Evolutionary conservation across 2,797 vertebrate species (phyloP).

Genomic region (Phoeniculus purpureus): DNA sequence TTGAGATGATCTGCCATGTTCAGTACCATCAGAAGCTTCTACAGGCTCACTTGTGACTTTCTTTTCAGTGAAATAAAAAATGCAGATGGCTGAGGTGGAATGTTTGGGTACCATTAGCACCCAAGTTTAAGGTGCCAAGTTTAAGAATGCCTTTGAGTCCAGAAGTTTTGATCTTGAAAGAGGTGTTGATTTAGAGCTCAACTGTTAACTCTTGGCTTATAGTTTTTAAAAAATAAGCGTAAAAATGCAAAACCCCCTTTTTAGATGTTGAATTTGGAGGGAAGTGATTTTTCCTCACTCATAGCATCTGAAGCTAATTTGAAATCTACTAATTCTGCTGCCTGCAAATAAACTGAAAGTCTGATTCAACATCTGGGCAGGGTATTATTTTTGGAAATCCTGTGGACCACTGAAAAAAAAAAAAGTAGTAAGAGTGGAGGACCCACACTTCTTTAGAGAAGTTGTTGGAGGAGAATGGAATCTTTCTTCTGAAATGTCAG

Average conservation of each 20-base stretch:
- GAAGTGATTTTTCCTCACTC: slow-evolving; percentile 48
- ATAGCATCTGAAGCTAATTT: slow-evolving; percentile 72
- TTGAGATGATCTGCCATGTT: background rate
- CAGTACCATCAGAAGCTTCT: background rate
- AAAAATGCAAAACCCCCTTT: slow-evolving; percentile 2
- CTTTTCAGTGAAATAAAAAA: background rate
- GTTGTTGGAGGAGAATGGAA: slow-evolving; percentile 52
- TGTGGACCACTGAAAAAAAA: slow-evolving; percentile 32
- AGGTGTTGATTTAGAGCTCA: slow-evolving; percentile 5
- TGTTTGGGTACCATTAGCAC: background rate
- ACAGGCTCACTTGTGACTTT: background rate
- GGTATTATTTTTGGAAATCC: slow-evolving; percentile 76
- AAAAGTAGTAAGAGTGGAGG: background rate
- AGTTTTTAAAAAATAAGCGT: background rate
- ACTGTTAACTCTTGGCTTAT: background rate
- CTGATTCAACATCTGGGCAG: slow-evolving; percentile 60
- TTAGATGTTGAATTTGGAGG: slow-evolving; percentile 69
- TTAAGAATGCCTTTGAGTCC: slow-evolving; percentile 10
- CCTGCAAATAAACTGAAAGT: slow-evolving; percentile 71
- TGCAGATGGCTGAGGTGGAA: background rate
- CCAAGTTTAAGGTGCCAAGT: background rate
- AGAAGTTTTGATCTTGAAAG: slow-evolving; percentile 6
- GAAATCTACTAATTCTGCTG: slow-evolving; percentile 64
- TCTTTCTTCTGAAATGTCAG: slow-evolving; percentile 47
- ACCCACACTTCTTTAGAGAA: slow-evolving; percentile 39